Evolutionary conservation across 2,888 invertebrate species (phyloP).

Genomic region (Lottia gigantea): DNA sequence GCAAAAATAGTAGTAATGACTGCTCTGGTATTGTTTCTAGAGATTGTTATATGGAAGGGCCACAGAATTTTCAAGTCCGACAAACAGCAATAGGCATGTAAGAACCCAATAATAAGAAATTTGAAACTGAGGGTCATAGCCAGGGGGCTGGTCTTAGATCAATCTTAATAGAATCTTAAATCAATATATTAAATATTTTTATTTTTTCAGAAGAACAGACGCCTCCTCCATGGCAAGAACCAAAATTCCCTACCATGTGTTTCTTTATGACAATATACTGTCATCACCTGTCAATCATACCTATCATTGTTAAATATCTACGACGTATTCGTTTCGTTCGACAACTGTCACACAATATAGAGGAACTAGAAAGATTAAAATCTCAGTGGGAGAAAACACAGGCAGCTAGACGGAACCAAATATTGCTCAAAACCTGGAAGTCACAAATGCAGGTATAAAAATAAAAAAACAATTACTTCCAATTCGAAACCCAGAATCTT

Average conservation of each 20-base stretch:
- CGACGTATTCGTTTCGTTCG: conserved; percentile 80
- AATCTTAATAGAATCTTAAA: too few species aligned
- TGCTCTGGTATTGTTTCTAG: too few species aligned
- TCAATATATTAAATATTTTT: too few species aligned
- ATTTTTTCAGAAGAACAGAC: conserved; percentile 27
- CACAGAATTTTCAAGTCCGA: too few species aligned
- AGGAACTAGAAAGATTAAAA: conserved; percentile 72
- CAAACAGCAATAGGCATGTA: too few species aligned
- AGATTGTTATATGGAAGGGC: too few species aligned
- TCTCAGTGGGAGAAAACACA: conserved; percentile 65
- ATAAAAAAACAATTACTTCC: too few species aligned
- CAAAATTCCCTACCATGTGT: conserved; percentile 95
- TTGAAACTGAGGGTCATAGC: too few species aligned
- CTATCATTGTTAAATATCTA: conserved; percentile 87
- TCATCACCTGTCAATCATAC: conserved; percentile 91
- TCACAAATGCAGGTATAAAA: conserved; percentile 81
- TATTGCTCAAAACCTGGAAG: conserved; percentile 87
- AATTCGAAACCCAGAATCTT: too few species aligned
- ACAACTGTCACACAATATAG: conserved; percentile 77
- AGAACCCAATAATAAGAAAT: too few species aligned
- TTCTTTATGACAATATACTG: conserved; percentile 96
- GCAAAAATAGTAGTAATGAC: too few species aligned
- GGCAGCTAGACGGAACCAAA: conserved; percentile 76
- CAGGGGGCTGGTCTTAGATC: too few species aligned
- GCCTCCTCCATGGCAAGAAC: conserved; percentile 74